Evolutionary conservation across 2,113 vertebrate genomes (phyloP).

Genomic region (Petroica traversi): DNA sequence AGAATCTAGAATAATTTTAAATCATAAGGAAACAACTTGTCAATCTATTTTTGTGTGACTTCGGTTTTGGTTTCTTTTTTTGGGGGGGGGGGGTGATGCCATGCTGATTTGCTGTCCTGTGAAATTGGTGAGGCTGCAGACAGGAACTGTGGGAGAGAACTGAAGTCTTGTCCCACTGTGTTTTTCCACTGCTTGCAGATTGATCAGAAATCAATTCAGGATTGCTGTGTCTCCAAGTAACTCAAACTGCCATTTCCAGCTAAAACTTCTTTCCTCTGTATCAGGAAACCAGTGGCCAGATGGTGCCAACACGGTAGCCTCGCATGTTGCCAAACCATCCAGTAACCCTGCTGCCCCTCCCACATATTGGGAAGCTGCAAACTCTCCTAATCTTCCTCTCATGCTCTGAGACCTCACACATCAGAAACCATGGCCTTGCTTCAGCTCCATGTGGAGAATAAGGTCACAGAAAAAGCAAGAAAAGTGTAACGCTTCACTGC

Average conservation of each 20-base stretch:
- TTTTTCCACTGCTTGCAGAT: neutral
- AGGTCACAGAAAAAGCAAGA: neutral
- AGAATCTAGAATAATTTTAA: neutral
- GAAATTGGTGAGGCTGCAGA: neutral
- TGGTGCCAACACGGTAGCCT: neutral
- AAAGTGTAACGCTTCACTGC: neutral
- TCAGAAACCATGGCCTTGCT: neutral
- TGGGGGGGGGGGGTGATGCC: too few species aligned
- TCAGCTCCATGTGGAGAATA: neutral
- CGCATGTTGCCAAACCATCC: neutral
- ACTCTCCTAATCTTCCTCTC: neutral
- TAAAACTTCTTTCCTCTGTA: neutral
- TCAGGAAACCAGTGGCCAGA: neutral
- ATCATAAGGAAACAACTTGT: neutral
- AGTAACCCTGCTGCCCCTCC: neutral
- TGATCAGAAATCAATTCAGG: neutral
- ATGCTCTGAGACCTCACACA: neutral
- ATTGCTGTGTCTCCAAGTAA: neutral
- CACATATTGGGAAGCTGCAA: neutral
- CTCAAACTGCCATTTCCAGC: neutral
- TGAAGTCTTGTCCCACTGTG: neutral
- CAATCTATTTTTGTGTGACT: neutral
- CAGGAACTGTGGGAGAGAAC: accelerated
- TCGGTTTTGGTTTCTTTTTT: neutral
- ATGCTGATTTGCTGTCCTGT: neutral